phyloP scores from a whole-genome alignment of 2,113 vertebrate genomes.

The Hipposideros armiger region DNA sequence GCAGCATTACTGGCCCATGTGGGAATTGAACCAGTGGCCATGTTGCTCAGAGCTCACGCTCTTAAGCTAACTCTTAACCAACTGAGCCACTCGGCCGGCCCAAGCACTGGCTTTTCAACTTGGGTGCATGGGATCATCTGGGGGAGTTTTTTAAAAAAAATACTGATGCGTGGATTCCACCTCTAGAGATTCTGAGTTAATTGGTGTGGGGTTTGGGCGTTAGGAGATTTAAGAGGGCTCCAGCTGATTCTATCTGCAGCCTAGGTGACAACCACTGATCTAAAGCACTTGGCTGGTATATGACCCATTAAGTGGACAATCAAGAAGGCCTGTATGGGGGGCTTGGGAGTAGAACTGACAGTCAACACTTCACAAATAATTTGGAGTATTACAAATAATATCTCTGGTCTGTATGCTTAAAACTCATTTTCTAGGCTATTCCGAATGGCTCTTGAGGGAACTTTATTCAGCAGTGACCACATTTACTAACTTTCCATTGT shows the following conservation, averaged over 20 bases:
- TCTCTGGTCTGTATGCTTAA: neutral
- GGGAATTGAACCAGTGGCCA: too few relatives aligned
- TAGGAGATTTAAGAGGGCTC: neutral
- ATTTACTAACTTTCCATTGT: neutral
- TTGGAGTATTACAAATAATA: constrained; percentile 21
- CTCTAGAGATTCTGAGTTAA: neutral
- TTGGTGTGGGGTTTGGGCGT: neutral
- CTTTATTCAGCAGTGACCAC: neutral
- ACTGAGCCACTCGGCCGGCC: too few relatives aligned
- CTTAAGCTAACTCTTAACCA: too few relatives aligned
- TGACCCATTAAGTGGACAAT: neutral
- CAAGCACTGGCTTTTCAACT: neutral
- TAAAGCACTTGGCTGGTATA: neutral
- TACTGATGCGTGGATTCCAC: neutral
- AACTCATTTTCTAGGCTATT: neutral
- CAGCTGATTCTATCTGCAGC: neutral
- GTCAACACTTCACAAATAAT: neutral
- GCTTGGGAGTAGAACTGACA: neutral
- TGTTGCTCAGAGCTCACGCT: too few relatives aligned
- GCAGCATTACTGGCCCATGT: too few relatives aligned
- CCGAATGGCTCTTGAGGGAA: neutral
- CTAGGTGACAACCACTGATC: neutral
- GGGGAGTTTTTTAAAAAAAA: neutral
- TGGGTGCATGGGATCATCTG: neutral
- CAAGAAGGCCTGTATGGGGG: neutral